Base-by-base conservation (phyloP, 2,113 vertebrate species). In the Neolamprologus hecqui region DNA sequence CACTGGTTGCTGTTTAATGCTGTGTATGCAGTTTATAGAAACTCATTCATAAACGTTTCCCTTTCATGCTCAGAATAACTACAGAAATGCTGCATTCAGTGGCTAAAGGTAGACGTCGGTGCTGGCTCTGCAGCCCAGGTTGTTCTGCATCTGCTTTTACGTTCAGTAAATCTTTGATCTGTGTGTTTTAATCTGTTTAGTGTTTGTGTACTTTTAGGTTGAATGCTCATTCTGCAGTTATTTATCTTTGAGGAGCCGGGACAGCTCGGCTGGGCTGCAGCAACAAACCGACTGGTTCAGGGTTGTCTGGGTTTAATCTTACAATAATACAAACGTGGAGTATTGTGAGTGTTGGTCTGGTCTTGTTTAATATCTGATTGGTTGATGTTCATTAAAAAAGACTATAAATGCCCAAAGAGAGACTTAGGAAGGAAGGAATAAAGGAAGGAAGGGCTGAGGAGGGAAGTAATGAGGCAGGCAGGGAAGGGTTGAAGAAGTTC, bases 371-470 rank as follows among this genome's bases (percentile, higher is more conserved):
- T 42, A 70, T 42, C 37, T 42, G 35, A 70, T 23, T 40, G 35
- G 65, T 14, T 40, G 11, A 23, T 68, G 58, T 7, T 35, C 31
- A 35, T 63, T 33, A 63, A 63, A 35, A 35, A 35, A 63, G 15
- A 2, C 7, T 31, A n/a, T n/a, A 28, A 4, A 26, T 47, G 33
- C n/a, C 3, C 37, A 58, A 19, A 19, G 42, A 45, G n/a, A 42
- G 49, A 58, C 26, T 7, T 3, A 12, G 11, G 63, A 51, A 63
- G 55, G 33, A 35, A 70, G 63, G 9, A 58, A 45, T 6, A 54
- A 53, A 53, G 77, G 47, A 55, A 86, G 65, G 80, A 85, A 79
- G 11, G 31, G 84, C 28, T 26, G 63, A 86, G 85, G 83, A 33
- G 17, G 82, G 82, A 60, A 60, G 11, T 19, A 45, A 11, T 19